Base-by-base conservation (phyloP, 2,797 vertebrate genomes). In the Typhlichthys subterraneus region DNA sequence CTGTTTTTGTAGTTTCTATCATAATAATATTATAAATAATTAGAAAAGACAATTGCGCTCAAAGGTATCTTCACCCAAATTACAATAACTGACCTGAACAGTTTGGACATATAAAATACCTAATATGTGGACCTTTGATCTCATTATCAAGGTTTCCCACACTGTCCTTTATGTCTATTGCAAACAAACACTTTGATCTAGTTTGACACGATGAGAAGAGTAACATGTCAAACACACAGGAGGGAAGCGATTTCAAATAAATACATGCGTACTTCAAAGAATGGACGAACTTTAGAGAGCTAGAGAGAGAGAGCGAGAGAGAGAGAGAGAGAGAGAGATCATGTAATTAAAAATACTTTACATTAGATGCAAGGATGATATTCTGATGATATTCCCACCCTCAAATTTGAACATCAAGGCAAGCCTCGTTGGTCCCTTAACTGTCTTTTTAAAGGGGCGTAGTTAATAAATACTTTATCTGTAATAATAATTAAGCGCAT, bases 201-300 rank as follows among this genome's bases (percentile, higher is more conserved):
- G 67, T 11, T 31, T 60, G 58, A 76, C 38, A 15, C 49, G 57
- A 70, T 1, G 48, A 65, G 52, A 53, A 49, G 19, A 53, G 17
- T n/a, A 11, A 59, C 45, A 62, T 38, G 15, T 23, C 45, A 12
- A 13, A 42, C 17, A 58, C 49, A 70, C 59, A 59, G 52, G 57
- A 53, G 1, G 10, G 31, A 69, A 13, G 42, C 14, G 13, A 38
- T 48, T 68, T 70, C 11, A 77, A 86, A 87, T 85, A 87, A 86
- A 89, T 85, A 88, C 70, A 80, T 88, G 74, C 85, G 83, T 87
- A 85, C 84, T 78, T 81, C 48, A 62, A 73, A 70, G 59, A 15
- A 69, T 48, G 47, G 6, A 48, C n/a, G 3, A 48, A 13, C 7
- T 12, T 48, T 45, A 42, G 13, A 46, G 2, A 61, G 57, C 71